These are phyloP conservation scores for Globicephala melas DNA, from an alignment of 2,113 vertebrate species.

Conservation along the genomic window DNA sequence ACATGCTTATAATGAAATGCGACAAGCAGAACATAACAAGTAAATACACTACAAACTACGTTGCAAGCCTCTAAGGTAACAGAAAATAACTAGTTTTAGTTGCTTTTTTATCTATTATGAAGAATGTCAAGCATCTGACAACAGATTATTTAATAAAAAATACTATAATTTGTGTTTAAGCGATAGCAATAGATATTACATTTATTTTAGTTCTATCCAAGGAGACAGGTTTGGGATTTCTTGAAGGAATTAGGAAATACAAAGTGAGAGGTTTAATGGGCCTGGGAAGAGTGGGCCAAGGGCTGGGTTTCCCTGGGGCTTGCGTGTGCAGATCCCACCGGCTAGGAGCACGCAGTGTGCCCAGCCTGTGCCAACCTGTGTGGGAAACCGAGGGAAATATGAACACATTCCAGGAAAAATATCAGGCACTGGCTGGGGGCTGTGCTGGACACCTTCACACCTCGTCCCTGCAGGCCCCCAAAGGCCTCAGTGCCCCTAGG, in stretches of 20 bases:
- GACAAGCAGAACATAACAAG: slow-evolving; percentile 75
- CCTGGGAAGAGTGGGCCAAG: not conserved
- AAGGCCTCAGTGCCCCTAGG: too few relatives aligned
- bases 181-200: slow-evolving; percentile 77
- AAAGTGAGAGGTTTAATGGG: slow-evolving; percentile 71
- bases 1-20: slow-evolving; percentile 69
- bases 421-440: not conserved
- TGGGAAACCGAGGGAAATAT: not conserved
- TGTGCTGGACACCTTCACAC: not conserved
- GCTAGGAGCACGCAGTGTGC: not conserved
- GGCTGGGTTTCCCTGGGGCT: not conserved
- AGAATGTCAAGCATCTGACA: slow-evolving; percentile 77
- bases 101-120: slow-evolving; percentile 77
- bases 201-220: slow-evolving; percentile 78
- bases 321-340: not conserved
- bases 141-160: slow-evolving; percentile 80
- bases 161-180: slow-evolving; percentile 80
- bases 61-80: slow-evolving; percentile 76
- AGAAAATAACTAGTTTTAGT: slow-evolving; percentile 78
- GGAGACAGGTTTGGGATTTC: slow-evolving; percentile 77
- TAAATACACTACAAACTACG: slow-evolving; percentile 72
- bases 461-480: not conserved
- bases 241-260: slow-evolving; percentile 76
- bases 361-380: not conserved
- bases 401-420: not conserved